A percentile compares a stretch with the other conserved stretches of the same genome.
These are phyloP conservation scores for Scomber japonicus DNA, from an alignment of 2,113 vertebrate genomes.

Conservation along the genomic window DNA sequence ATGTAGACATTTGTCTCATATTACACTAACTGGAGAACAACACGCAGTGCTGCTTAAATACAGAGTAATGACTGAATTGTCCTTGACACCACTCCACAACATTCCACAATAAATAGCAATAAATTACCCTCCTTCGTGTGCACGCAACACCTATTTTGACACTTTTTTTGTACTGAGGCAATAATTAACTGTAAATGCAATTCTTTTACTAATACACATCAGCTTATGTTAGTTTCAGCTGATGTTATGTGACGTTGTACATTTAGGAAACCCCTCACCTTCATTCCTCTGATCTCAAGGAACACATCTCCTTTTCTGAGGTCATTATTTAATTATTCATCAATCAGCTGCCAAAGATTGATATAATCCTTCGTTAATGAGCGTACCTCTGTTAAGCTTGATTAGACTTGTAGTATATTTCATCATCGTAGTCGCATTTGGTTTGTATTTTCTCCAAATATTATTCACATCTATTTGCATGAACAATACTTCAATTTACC, in stretches of 20 bases:
- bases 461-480: background rate
- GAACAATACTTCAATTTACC: background rate
- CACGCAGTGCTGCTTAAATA: constrained; percentile 44
- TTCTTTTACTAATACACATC: background rate
- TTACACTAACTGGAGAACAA: constrained; percentile 55
- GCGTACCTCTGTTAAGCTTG: background rate
- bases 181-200: constrained; percentile 13
- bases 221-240: constrained; percentile 25
- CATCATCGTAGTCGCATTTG: background rate
- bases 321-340: constrained; percentile 9
- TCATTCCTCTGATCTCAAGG: background rate
- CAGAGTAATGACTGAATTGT: constrained; percentile 44
- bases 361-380: background rate
- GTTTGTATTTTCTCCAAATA: constrained; percentile 6
- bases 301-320: background rate
- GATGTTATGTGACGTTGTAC: constrained; percentile 2
- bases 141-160: constrained; percentile 19
- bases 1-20: constrained; percentile 59
- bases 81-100: constrained; percentile 58
- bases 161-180: constrained; percentile 10
- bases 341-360: constrained; percentile 6
- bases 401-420: background rate
- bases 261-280: background rate
- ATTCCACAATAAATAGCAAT: constrained; percentile 69
- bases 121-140: constrained; percentile 51